Percentiles rank a stretch among this genome's conserved stretches.
Evolutionary conservation across 2,113 vertebrate species (phyloP).

Genomic region (Thryonomys swinderianus): DNA sequence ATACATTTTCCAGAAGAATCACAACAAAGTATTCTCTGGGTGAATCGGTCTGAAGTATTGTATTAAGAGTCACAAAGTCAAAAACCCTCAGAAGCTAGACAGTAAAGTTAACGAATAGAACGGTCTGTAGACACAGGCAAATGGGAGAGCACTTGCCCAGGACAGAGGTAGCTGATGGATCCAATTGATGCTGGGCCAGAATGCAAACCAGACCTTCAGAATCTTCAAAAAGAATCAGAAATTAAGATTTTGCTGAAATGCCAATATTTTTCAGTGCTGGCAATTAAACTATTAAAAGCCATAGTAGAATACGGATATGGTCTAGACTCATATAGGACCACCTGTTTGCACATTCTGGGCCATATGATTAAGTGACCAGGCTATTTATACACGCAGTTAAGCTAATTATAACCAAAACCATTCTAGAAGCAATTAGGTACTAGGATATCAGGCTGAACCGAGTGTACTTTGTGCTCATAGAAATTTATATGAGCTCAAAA

Average conservation of each 20-base stretch:
- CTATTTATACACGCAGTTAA: not conserved
- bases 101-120: not conserved
- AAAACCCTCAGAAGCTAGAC: not conserved
- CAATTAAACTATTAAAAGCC: constrained; percentile 21
- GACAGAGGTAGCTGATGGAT: not conserved
- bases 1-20: constrained; percentile 51
- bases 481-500: not conserved
- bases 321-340: not conserved
- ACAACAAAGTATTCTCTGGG: not conserved
- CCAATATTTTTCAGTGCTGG: not conserved
- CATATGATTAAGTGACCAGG: not conserved
- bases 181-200: not conserved
- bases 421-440: not conserved
- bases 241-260: not conserved
- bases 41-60: not conserved
- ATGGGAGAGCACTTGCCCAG: not conserved
- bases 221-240: not conserved
- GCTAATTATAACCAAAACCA: not conserved
- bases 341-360: not conserved
- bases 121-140: not conserved
- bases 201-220: not conserved
- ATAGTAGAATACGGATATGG: not conserved
- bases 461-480: not conserved
- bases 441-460: not conserved
- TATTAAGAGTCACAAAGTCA: not conserved